Conservation (phyloP, 64 coral and sea anemone species). For the Montipora efflorescens region DNA sequence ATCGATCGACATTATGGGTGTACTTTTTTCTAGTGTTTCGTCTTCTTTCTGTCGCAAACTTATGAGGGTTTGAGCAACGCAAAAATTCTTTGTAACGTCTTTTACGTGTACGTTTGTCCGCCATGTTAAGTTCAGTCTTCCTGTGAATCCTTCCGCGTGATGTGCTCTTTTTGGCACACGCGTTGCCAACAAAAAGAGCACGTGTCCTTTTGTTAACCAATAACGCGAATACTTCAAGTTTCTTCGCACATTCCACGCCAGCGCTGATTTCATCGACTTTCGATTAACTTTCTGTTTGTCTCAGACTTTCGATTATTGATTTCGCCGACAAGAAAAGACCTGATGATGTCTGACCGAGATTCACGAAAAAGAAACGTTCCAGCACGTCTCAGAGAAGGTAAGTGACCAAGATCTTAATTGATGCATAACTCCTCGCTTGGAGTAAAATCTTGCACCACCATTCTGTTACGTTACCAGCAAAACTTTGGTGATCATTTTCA, state of each 20-base stretch:
- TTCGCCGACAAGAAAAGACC: not conserved
- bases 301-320: not conserved
- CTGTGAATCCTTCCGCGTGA: not conserved
- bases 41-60: not conserved
- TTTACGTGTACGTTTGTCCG: too few species aligned
- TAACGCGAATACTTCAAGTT: not conserved
- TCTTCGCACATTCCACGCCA: not conserved
- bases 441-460: not conserved
- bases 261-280: not conserved
- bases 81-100: not conserved
- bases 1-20: too few species aligned
- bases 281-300: not conserved
- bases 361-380: not conserved
- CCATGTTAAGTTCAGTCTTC: not conserved
- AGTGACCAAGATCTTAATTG: not conserved
- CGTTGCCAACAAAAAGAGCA: not conserved
- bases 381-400: conserved; percentile 7
- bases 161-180: not conserved
- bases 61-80: not conserved
- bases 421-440: not conserved
- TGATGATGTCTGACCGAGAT: not conserved
- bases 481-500: not conserved
- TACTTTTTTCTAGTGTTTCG: not conserved
- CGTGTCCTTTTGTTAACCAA: not conserved
- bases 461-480: not conserved